phyloP scores from a whole-genome alignment of 2,797 vertebrate genomes.

The Bradypodion pumilum region DNA sequence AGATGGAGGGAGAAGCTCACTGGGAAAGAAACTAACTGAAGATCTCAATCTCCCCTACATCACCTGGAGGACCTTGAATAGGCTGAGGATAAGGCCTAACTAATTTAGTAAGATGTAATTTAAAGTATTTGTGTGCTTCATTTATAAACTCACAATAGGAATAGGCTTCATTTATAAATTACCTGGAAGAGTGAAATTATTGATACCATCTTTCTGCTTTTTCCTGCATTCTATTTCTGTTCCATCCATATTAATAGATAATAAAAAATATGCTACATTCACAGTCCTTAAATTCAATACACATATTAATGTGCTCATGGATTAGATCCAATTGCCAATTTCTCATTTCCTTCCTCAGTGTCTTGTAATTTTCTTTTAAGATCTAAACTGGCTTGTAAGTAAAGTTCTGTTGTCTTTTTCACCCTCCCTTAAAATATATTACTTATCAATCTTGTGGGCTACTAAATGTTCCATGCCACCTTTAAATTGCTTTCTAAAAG shows the following conservation, averaged over 20 bases:
- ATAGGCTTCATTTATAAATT: neutral
- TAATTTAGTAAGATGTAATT: neutral
- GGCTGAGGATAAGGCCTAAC: neutral
- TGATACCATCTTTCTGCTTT: neutral
- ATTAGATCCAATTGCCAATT: neutral
- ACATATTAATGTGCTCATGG: neutral
- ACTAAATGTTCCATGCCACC: conserved; percentile 1
- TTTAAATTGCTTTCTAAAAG: conserved; percentile 7
- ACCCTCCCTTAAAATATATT: neutral
- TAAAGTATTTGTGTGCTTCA: neutral
- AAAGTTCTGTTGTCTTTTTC: neutral
- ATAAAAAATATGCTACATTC: neutral
- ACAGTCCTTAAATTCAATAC: neutral
- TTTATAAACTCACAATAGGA: neutral
- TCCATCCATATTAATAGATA: neutral
- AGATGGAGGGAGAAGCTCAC: too few species aligned
- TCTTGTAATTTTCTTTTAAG: neutral
- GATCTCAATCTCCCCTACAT: too few species aligned
- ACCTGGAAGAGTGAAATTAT: neutral
- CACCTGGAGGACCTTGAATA: too few species aligned
- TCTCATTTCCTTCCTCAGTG: neutral
- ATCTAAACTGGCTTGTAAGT: neutral
- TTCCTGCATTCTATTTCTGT: neutral
- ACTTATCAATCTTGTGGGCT: neutral
- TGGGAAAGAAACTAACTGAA: too few species aligned